These are phyloP conservation scores for Buphagus erythrorhynchus DNA, from an alignment of 2,797 vertebrate genomes.

Conservation along the genomic window DNA sequence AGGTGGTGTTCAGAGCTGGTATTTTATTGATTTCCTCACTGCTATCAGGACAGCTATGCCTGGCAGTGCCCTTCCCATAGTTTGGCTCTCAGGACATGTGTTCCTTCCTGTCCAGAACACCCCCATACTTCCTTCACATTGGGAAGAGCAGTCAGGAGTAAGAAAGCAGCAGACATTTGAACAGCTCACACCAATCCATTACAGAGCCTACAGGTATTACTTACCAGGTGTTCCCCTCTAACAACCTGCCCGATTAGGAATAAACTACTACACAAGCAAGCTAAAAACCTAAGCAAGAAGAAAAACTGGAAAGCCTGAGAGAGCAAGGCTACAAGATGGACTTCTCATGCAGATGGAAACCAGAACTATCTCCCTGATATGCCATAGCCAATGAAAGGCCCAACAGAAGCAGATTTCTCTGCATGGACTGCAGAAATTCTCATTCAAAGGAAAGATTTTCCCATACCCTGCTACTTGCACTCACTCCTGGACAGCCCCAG, in stretches of 20 bases:
- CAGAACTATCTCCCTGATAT: background rate
- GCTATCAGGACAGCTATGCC: background rate
- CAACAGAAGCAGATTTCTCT: background rate
- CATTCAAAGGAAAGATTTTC: background rate
- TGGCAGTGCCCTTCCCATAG: background rate
- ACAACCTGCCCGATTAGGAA: background rate
- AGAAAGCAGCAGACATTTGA: background rate
- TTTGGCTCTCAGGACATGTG: accelerated
- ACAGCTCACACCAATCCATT: background rate
- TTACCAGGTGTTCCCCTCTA: background rate
- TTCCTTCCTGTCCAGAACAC: background rate
- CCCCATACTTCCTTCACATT: background rate
- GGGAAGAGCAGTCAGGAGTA: background rate
- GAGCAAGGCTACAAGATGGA: background rate
- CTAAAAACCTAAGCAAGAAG: background rate
- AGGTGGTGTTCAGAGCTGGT: background rate
- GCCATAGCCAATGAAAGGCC: background rate
- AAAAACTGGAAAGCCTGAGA: background rate
- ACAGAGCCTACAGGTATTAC: background rate
- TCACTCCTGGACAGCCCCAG: background rate
- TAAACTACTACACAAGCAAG: background rate
- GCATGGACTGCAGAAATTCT: background rate
- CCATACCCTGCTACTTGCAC: background rate
- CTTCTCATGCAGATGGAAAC: background rate
- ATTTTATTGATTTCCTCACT: background rate